Base-by-base conservation (phyloP, 2,113 vertebrate species). In the Solea senegalensis region DNA sequence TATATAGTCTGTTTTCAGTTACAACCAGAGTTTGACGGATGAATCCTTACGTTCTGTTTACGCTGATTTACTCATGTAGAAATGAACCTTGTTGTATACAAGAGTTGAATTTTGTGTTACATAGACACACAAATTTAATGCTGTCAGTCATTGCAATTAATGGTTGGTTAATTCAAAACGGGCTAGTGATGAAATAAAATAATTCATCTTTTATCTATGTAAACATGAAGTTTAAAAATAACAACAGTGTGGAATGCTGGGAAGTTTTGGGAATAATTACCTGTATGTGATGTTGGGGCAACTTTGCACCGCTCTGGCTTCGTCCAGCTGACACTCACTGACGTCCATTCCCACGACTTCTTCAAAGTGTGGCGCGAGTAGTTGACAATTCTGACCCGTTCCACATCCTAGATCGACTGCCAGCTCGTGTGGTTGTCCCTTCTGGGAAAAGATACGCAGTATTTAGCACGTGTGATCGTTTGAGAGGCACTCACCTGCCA, bases 401-500 rank as follows among this genome's bases (percentile, higher is more conserved):
- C 93, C 93, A 79, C 94, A 94, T 16, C 93, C 93, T 53, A 94
- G 58, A 78, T 93, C 93, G 58, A 94, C 89, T 0, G 92, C 92
- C 55, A 94, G 77, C 56, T 74, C 76, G 78, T 89, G 79, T 8
- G 90, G 85, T 51, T 68, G 70, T 48, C 85, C 89, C 54, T 91
- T 93, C 92, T 93, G 59, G n/a, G 51, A 64, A 50, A 51, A 78
- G 0, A 61, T 12, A 12, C 46, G 14, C 8, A 59, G 26, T 7
- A 13, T 8, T 59, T 51, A 53, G 52, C 8, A 44, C 7, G 8
- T 44, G 43, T 9, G 10, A 44, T 8, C 1, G 11, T 13, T 39
- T 15, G 34, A 34, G 3, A 34, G 0, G 5, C 34, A 34, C 3
- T 34, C 34, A 34, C 34, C 5, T 4, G 34, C 34, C 34, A 34